Base-by-base conservation (phyloP, 2,797 vertebrate species). In the Xyrichtys novacula region DNA sequence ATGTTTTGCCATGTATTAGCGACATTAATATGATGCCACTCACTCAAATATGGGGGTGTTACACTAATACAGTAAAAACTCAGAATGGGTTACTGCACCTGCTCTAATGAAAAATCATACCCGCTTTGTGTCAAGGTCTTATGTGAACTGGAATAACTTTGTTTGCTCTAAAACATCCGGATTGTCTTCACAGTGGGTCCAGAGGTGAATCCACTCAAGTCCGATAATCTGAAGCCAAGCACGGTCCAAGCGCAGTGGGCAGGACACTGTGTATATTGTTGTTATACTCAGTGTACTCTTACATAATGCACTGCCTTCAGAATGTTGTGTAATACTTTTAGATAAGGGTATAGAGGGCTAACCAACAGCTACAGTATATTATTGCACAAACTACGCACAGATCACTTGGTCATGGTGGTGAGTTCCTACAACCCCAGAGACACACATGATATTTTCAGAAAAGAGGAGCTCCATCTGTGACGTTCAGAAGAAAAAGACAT, bases 241-340 rank as follows among this genome's bases (percentile, higher is more conserved):
- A 49, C 26, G 2, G 19, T 19, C 7, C 42, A 64, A 38, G 25
- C n/a, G 29, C 47, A 42, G 58, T n/a, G 25, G 47, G 29, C 31
- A 53, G 50, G 31, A 77, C 65, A 53, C 50, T 32, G 29, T 78
- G 22, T 71, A 43, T 59, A 28, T 65, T 74, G 65, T 84, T 80
- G 71, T 81, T 77, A 36, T 16, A 50, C 25, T 5, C 22, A 15
- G 26, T 32, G 58, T 62, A 5, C 40, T 4, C 44, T 93, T 88
- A 76, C 62, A 44, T 83, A 88, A 91, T 11, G 32, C 0, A 6
- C 52, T 64, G 67, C 74, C 78, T 83, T 85, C 76, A 32, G 68
- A 73, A 65, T 85, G 76, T 87, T 88, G 81, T 80, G 78, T 72
- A 90, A 90, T 80, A 15, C 65, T 74, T 26, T 85, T 80, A 80